Base-by-base conservation (phyloP, 1,140 invertebrate species). In the Polyergus mexicanus region DNA sequence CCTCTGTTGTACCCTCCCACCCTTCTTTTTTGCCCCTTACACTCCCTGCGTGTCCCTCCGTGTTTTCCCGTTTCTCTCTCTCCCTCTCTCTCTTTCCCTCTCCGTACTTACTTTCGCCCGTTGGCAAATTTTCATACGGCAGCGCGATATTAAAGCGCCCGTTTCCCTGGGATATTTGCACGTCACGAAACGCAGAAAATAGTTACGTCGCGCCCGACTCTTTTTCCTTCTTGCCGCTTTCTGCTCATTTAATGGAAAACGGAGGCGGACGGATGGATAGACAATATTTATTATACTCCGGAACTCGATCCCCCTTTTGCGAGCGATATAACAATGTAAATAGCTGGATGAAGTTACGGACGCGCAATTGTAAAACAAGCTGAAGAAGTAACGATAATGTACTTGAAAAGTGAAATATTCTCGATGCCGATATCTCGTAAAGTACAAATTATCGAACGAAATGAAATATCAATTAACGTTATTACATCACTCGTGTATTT, bases 161-260 rank as follows among this genome's bases (percentile, higher is more conserved):
- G 86, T 90, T 90, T 90, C 85, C 76, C 78, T 85, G 86, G 86
- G 81, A 87, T 90, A 89, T 90, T 90, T 90, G 89, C 89, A 88
- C 88, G 88, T 72, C 76, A 81, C 63, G 47, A 90, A 87, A 90
- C 85, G 85, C 85, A 90, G 88, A 83, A 90, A 90, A 90, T 87
- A 87, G 74, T 77, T 83, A 75, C 81, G 77, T 62, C 71, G 47
- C 62, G 54, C 75, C 75, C 56, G 71, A 56, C 60, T 84, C 81
- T 89, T 89, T 90, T 85, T 89, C 71, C 51, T 81, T 65, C 51
- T 19, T n/a, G 41, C 1, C 16, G 10, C 63, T 76, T 58, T 90
- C 84, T 89, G 65, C 56, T 80, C 38, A 58, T 86, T 58, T 54
- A 85, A 75, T 75, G 32, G 60, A 63, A 84, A 74, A 75, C 54